Conservation (phyloP, 2,113 vertebrate species). For the Phylloscopus trochilus region DNA sequence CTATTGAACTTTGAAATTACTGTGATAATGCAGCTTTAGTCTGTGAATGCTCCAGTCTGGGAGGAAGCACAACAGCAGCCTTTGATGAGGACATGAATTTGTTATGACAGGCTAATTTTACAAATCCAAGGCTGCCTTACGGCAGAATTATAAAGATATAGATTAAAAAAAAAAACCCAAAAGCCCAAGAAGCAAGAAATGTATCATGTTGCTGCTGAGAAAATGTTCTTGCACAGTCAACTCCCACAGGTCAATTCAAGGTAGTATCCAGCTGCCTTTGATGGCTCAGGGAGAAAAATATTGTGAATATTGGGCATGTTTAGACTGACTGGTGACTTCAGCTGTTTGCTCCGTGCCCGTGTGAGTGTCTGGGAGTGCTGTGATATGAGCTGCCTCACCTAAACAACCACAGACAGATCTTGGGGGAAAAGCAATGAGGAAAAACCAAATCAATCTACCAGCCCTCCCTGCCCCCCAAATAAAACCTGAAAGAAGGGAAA, state of each 20-base stretch:
- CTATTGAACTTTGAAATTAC: conserved; percentile 53
- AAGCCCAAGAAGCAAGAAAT: not conserved
- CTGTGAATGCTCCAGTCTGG: conserved; percentile 26
- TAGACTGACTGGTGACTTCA: not conserved
- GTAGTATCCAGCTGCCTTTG: not conserved
- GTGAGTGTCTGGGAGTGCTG: not conserved
- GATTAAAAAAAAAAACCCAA: not conserved
- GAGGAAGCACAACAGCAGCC: conserved; percentile 43
- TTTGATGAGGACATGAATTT: conserved; percentile 70
- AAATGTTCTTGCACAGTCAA: not conserved
- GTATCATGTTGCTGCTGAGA: not conserved
- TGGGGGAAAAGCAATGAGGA: not conserved
- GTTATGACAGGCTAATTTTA: conserved; percentile 68
- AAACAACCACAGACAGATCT: not conserved
- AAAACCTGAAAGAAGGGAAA: not conserved
- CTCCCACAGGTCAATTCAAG: conserved; percentile 35
- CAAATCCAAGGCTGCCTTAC: conserved; percentile 55
- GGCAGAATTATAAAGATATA: conserved; percentile 47
- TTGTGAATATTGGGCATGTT: not conserved
- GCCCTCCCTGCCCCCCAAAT: not conserved
- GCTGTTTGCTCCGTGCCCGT: not conserved
- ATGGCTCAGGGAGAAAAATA: not conserved
- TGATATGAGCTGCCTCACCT: not conserved
- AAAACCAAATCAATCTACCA: not conserved
- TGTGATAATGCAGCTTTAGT: conserved; percentile 36